phyloP scores from a whole-genome alignment of 2,888 invertebrate genomes.

The Xiphydria camelus region DNA sequence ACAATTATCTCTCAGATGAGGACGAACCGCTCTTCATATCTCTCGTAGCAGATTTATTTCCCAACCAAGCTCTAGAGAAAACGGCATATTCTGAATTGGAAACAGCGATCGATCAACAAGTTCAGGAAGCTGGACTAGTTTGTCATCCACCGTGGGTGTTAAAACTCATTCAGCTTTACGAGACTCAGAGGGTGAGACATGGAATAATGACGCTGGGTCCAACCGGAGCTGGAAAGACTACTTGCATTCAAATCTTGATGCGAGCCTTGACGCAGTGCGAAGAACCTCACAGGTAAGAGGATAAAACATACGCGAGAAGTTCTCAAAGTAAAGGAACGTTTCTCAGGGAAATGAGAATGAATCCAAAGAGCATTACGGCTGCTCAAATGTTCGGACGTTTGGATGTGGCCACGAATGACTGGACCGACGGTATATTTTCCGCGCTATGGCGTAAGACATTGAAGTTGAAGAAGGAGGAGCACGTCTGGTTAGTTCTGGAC shows the following conservation, averaged over 20 bases:
- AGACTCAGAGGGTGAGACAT: conserved; percentile 92
- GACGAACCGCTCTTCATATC: conserved; percentile 98
- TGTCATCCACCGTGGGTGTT: conserved; percentile 95
- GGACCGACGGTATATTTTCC: conserved; percentile 98
- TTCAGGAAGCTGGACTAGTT: conserved; percentile 77
- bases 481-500: conserved; percentile 92
- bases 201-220: conserved; percentile 97
- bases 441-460: conserved; percentile 94
- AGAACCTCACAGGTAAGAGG: conserved; percentile 72
- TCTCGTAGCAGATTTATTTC: conserved; percentile 92
- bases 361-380: conserved; percentile 96
- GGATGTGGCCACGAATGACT: conserved; percentile 96
- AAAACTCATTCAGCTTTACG: conserved; percentile 93
- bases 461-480: conserved; percentile 82
- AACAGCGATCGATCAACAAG: conserved; percentile 82
- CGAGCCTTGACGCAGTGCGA: conserved; percentile 85
- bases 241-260: conserved; percentile 89
- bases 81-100: conserved; percentile 86
- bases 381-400: conserved; percentile 97
- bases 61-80: conserved; percentile 91
- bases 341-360: conserved; percentile 92
- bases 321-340: background rate
- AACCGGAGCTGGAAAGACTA: conserved; percentile 92
- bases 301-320: background rate
- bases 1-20: too few relatives aligned